Conservation (phyloP, 2,888 invertebrate genomes). For the Andrena marginata region DNA sequence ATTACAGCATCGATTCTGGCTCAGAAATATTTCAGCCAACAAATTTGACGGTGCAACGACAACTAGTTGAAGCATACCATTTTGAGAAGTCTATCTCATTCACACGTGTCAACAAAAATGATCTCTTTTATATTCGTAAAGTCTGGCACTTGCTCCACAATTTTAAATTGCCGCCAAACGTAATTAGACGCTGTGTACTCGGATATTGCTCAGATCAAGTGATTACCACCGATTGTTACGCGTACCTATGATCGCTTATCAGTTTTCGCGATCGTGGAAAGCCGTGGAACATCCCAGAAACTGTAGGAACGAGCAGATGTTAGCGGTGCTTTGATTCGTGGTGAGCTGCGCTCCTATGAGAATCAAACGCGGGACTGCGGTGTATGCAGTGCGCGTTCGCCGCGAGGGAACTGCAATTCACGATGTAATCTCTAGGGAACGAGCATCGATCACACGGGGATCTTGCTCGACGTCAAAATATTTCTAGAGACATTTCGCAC, state of each 20-base stretch:
- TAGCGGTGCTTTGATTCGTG: conserved; percentile 54
- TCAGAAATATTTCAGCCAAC: no score
- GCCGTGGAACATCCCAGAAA: conserved; percentile 32
- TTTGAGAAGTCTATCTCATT: no score
- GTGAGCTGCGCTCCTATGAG: conserved; percentile 61
- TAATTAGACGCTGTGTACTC: neutral
- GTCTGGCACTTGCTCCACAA: neutral
- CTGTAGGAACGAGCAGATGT: conserved; percentile 62
- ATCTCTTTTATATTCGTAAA: neutral
- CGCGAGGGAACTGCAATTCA: conserved; percentile 81
- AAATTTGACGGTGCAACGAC: no score
- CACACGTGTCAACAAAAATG: no score
- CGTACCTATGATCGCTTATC: conserved; percentile 11
- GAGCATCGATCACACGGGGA: conserved; percentile 81
- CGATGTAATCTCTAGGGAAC: conserved; percentile 81
- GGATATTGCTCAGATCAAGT: neutral
- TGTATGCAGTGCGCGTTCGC: conserved; percentile 50
- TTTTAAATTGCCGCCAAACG: neutral
- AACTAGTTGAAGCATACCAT: no score
- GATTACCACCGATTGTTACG: neutral
- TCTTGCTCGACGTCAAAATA: conserved; percentile 82
- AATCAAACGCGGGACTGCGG: conserved; percentile 56
- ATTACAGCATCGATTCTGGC: no score
- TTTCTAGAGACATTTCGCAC: conserved; percentile 74
- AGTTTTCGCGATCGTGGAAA: conserved; percentile 21